Evolutionary conservation across 2,888 invertebrate genomes (phyloP).

Genomic region (Hirtodrosophila confusa): DNA sequence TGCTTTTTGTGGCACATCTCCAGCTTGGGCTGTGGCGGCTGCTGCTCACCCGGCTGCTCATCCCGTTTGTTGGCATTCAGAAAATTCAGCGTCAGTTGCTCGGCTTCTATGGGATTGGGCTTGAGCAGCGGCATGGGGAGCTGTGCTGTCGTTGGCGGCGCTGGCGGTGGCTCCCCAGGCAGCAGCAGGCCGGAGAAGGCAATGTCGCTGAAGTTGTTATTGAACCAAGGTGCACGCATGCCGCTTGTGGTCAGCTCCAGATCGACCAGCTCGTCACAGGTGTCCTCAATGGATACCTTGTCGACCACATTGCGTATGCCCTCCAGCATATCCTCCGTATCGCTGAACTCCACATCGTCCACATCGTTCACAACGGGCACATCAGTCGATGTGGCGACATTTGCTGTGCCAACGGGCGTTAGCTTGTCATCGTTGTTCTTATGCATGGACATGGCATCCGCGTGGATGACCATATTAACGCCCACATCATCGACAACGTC

Average conservation of each 20-base stretch:
- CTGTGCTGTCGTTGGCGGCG: conserved; percentile 4
- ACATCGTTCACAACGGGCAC: conserved; percentile 77
- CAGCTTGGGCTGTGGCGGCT: conserved; percentile 11
- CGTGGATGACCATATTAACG: conserved; percentile 68
- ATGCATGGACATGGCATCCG: conserved; percentile 46
- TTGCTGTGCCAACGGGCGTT: conserved; percentile 36
- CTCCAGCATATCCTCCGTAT: conserved; percentile 93
- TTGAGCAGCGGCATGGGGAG: conserved; percentile 5
- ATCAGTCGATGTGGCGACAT: conserved; percentile 19
- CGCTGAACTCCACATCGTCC: conserved; percentile 89
- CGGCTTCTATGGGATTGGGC: conserved; percentile 23
- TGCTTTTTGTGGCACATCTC: conserved; percentile 37
- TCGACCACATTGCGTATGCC: conserved; percentile 92
- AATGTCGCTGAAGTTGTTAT: conserved; percentile 73
- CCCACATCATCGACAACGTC: conserved; percentile 57
- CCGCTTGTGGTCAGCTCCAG: conserved; percentile 75
- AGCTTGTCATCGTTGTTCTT: conserved; percentile 46
- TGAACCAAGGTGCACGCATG: conserved; percentile 77
- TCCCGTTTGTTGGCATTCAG: conserved; percentile 25
- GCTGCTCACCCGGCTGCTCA: conserved; percentile 10
- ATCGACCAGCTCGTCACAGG: conserved; percentile 83
- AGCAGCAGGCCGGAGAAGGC: conserved; percentile 68
- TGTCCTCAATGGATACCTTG: conserved; percentile 84
- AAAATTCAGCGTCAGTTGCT: conserved; percentile 52
- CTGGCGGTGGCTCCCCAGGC: conserved; percentile 64